Evolutionary conservation across 2,888 invertebrate genomes (phyloP).

Genomic region (Rhabditophanes sp.): DNA sequence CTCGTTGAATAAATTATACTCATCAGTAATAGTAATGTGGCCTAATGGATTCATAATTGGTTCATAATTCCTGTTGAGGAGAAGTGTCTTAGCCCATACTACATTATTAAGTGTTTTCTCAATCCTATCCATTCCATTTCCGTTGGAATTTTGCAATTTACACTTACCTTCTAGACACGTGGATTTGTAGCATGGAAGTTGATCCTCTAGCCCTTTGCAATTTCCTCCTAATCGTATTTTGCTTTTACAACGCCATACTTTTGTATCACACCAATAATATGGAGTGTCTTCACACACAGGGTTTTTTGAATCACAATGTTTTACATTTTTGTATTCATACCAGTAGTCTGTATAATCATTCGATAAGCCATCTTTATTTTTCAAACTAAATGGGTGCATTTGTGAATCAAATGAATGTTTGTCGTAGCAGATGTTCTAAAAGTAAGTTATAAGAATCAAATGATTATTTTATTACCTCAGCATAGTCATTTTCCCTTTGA

Average conservation of each 20-base stretch:
- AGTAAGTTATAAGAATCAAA: not conserved
- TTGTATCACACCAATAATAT: constrained; percentile 31
- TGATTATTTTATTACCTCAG: constrained; percentile 10
- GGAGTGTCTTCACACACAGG: constrained; percentile 27
- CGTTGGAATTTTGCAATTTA: no score
- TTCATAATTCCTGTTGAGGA: constrained; percentile 19
- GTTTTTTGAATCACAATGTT: constrained; percentile 23
- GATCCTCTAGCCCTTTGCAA: constrained; percentile 35
- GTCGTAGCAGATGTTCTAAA: constrained; percentile 33
- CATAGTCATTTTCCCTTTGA: constrained; percentile 34
- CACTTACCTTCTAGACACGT: no score
- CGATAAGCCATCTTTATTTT: constrained; percentile 35
- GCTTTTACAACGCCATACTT: constrained; percentile 26
- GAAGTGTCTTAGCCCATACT: constrained; percentile 36
- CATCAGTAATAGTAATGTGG: constrained; percentile 14
- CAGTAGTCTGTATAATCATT: constrained; percentile 33
- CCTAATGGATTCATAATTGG: constrained; percentile 18
- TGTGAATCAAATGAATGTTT: constrained; percentile 29
- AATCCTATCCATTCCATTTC: constrained; percentile 12
- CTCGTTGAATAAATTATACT: constrained; percentile 7
- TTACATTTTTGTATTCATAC: constrained; percentile 37
- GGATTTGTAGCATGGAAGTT: constrained; percentile 36
- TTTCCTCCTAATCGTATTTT: constrained; percentile 33
- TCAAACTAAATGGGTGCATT: constrained; percentile 39
- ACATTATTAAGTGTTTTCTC: constrained; percentile 8